These are phyloP conservation scores for Dendronephthya gigantea DNA, from an alignment of 64 coral and sea anemone species.

Conservation along the genomic window DNA sequence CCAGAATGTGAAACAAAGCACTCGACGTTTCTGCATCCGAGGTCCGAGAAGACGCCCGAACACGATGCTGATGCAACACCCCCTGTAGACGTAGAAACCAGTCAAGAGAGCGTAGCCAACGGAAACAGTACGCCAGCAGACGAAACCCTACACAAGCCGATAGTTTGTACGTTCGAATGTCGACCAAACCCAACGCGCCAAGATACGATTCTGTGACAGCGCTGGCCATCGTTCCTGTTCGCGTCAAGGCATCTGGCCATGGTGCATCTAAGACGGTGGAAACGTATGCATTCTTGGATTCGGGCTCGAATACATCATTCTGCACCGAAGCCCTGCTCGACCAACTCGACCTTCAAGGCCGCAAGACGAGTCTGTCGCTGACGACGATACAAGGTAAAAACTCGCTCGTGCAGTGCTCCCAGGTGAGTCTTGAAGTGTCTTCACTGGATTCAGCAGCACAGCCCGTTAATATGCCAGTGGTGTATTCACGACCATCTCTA, in stretches of 20 bases:
- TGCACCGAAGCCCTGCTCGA: neutral
- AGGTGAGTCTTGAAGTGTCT: too few species aligned
- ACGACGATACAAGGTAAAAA: neutral
- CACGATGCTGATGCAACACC: too few species aligned
- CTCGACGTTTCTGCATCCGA: neutral
- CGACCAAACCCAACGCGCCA: neutral
- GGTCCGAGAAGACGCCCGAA: neutral
- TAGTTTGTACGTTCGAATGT: too few species aligned
- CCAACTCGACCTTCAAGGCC: neutral
- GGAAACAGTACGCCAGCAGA: neutral
- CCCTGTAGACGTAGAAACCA: too few species aligned
- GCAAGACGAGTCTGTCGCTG: neutral
- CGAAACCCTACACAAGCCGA: too few species aligned
- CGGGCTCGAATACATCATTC: neutral
- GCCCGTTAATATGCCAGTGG: too few species aligned
- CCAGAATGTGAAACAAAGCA: neutral
- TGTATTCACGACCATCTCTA: too few species aligned
- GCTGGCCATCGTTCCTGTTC: neutral
- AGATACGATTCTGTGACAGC: neutral
- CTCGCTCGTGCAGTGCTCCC: neutral
- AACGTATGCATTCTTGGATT: neutral
- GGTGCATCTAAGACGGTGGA: neutral
- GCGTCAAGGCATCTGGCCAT: neutral
- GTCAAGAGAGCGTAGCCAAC: neutral
- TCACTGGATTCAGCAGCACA: too few species aligned